phyloP scores from a whole-genome alignment of 2,113 vertebrate genomes.

The Falcunculus frontatus region DNA sequence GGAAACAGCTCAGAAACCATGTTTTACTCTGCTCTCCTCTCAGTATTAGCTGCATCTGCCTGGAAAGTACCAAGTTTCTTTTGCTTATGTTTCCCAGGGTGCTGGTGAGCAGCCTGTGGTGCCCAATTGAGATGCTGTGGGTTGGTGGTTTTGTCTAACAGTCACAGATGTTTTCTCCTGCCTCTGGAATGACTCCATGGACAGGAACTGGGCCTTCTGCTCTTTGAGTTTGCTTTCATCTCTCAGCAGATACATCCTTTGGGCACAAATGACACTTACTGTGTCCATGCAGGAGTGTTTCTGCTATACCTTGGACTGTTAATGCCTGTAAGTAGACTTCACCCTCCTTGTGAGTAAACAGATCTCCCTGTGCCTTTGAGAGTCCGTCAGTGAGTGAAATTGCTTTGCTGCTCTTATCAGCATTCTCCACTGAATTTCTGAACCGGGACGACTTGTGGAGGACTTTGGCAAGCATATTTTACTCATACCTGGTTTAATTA shows the following conservation, averaged over 20 bases:
- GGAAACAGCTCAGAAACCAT: not conserved
- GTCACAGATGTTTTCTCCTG: not conserved
- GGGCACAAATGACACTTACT: not conserved
- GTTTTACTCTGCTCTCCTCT: not conserved
- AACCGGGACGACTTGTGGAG: not conserved
- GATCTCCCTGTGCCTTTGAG: not conserved
- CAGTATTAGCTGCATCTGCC: slow-evolving; percentile 27
- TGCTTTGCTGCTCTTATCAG: not conserved
- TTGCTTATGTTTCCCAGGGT: not conserved
- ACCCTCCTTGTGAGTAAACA: not conserved
- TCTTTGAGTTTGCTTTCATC: not conserved
- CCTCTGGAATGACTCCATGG: not conserved
- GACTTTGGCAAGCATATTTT: not conserved
- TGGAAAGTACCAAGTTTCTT: not conserved
- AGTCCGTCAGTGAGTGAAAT: not conserved
- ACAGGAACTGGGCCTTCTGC: not conserved
- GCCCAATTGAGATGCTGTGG: not conserved
- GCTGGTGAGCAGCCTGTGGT: not conserved
- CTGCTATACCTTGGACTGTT: not conserved
- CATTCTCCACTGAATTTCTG: not conserved
- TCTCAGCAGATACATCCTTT: not conserved
- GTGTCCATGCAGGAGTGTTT: not conserved
- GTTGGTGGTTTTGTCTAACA: not conserved
- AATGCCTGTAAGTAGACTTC: not conserved
- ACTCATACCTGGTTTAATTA: not conserved